These are phyloP conservation scores for Crotalus tigris DNA, from an alignment of 2,113 vertebrate genomes.

Conservation along the genomic window DNA sequence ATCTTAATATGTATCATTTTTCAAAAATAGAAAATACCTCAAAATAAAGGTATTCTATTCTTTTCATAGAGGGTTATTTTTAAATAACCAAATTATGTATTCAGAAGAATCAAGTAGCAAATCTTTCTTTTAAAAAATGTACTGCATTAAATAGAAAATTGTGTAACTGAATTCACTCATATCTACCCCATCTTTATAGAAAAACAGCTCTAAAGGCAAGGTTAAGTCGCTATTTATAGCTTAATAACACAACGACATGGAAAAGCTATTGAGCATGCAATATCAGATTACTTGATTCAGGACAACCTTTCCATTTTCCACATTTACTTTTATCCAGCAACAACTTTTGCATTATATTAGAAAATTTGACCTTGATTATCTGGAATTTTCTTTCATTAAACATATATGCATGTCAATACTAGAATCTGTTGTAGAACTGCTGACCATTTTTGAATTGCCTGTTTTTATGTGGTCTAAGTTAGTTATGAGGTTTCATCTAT, in stretches of 20 bases:
- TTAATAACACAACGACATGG: background rate
- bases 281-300: background rate
- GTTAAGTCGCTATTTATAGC: background rate
- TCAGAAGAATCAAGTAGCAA: background rate
- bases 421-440: background rate
- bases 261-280: background rate
- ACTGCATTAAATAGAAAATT: background rate
- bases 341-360: background rate
- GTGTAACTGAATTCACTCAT: background rate
- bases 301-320: background rate
- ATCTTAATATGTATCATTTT: slow-evolving; percentile 7
- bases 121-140: background rate
- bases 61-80: background rate
- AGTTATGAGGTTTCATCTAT: background rate
- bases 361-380: background rate
- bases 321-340: background rate
- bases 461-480: background rate
- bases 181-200: background rate
- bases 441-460: background rate
- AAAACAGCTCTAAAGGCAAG: background rate
- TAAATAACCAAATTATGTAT: background rate
- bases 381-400: background rate
- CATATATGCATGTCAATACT: background rate
- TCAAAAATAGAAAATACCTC: background rate
- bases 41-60: background rate